Base-by-base conservation (phyloP, 2,113 vertebrate species). In the Monarcha castaneiventris region DNA sequence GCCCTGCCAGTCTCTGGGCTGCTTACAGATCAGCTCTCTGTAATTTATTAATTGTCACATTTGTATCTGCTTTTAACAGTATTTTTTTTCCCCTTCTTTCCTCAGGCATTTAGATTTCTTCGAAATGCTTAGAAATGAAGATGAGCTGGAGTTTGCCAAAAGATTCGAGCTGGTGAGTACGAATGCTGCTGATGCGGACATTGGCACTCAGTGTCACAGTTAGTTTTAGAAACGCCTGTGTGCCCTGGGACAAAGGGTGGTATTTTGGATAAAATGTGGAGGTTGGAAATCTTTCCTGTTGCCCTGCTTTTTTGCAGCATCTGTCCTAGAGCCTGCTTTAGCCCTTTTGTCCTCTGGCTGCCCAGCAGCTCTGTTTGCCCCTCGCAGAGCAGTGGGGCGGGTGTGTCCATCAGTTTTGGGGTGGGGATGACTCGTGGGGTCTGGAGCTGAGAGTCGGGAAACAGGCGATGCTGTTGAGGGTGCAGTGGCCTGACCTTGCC, bases 71-170 rank as follows among this genome's bases (percentile, higher is more conserved):
- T 66, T 79, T 64, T 90, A 89, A 82, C 16, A 56, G n/a, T 59
- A 35, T 37, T 51, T 25, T 11, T 29, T 27, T 6, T 1, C 9
- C 32, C 3, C 85, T 71, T 75, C 25, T 89, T 64, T 84, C 37
- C 19, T 93, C 83, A 99, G 99, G 96, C 99, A 99, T 97, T 98
- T 99, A 98, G 99, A 99, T 97, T 99, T 99, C 96, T 99, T 99
- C 25, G 99, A 99, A 97, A 99, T 99, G 98, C 98, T 99, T 91
- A 98, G 99, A 97, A 99, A 99, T 90, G 99, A 99, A 91, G 99
- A 99, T 39, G 99, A 99, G 95, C 97, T 99, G 97, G 98, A 99
- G 97, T 98, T 99, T 98, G 99, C 99, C 64, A 99, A 99, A 98
- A 98, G 99, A 74, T 99, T 99, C 88, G 99, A 99, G 92, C 97